These are phyloP conservation scores for Lordiphosa clarofinis DNA, from an alignment of 1,140 invertebrate genomes.

Conservation along the genomic window DNA sequence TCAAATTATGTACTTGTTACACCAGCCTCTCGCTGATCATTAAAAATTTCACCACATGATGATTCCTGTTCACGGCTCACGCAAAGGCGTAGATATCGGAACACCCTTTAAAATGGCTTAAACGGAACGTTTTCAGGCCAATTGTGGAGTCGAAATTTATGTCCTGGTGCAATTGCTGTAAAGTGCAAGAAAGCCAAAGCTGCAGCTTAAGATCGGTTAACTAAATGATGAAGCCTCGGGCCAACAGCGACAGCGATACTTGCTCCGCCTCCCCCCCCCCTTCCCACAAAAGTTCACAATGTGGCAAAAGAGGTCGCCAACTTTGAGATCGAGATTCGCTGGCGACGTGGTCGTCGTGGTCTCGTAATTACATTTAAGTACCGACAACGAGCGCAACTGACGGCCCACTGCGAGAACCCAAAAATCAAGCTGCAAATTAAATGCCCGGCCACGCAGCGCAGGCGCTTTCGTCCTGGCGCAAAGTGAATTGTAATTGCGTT, in stretches of 20 bases:
- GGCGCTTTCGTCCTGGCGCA: conserved; percentile 69
- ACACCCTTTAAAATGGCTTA: conserved; percentile 24
- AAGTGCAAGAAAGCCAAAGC: conserved; percentile 3
- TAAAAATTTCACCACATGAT: conserved; percentile 68
- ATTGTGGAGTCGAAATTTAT: conserved; percentile 19
- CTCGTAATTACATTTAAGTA: conserved; percentile 73
- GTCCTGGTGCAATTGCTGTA: conserved; percentile 4
- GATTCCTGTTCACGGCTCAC: conserved; percentile 50
- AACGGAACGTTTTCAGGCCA: conserved; percentile 7
- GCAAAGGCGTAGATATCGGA: conserved; percentile 21
- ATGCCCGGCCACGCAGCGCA: conserved; percentile 37
- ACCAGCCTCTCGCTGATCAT: conserved; percentile 32
- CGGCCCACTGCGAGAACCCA: conserved; percentile 28
- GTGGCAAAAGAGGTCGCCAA: conserved; percentile 66
- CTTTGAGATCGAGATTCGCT: conserved; percentile 37
- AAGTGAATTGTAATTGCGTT: conserved; percentile 75
- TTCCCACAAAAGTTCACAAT: conserved; percentile 50
- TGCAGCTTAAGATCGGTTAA: conserved; percentile 9
- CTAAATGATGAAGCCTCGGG: background rate
- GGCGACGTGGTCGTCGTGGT: conserved; percentile 21
- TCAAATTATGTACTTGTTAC: conserved; percentile 68
- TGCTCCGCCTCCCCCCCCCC: background rate
- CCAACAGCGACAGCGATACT: conserved; percentile 8
- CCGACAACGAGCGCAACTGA: conserved; percentile 55
- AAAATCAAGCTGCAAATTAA: conserved; percentile 62